Base-by-base conservation (phyloP, 37 sponge, comb jelly and placozoan species). In the Hormiphora californensis region DNA sequence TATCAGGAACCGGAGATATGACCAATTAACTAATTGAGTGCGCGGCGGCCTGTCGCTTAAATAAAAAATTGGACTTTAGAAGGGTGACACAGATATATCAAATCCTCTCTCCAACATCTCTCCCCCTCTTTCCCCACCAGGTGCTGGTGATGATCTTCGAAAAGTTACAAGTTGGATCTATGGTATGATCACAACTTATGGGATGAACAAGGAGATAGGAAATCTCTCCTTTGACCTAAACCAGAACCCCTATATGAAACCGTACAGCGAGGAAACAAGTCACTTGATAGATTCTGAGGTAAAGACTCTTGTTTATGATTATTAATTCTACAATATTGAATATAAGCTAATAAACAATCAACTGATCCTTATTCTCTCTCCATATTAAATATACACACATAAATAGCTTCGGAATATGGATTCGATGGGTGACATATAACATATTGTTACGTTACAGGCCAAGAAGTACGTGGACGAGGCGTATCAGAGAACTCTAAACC, bases 241-340 rank as follows among this genome's bases (percentile, higher is more conserved):
- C 23, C 36, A 73, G 27, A 73, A 73, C 25, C 81, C 81, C 5
- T 73, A 73, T 30, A 19, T 73, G 39, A 96, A 96, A 68, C 97
- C 97, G 0, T 96, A 94, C 91, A 96, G 97, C 85, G 97, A 96
- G 63, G 93, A 93, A n/a, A 96, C 97, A 12, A 93, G 93, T 23
- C 89, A 92, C 54, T 54, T 96, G 59, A 94, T 96, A 8, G 97
- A 96, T 54, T 87, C 92, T 21, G 88, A 93, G 81, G 93, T 86
- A n/a, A n/a, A n/a, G n/a, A n/a, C n/a, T n/a, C n/a, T n/a, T n/a
- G n/a, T n/a, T n/a, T n/a, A n/a, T n/a, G n/a, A n/a, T n/a, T n/a
- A n/a, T n/a, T n/a, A n/a, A n/a, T n/a, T n/a, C n/a, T n/a, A n/a
- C n/a, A n/a, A n/a, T n/a, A n/a, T n/a, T n/a, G n/a, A n/a, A n/a